Base-by-base conservation (phyloP, 2,113 vertebrate genomes). In the Mirza zaza region DNA sequence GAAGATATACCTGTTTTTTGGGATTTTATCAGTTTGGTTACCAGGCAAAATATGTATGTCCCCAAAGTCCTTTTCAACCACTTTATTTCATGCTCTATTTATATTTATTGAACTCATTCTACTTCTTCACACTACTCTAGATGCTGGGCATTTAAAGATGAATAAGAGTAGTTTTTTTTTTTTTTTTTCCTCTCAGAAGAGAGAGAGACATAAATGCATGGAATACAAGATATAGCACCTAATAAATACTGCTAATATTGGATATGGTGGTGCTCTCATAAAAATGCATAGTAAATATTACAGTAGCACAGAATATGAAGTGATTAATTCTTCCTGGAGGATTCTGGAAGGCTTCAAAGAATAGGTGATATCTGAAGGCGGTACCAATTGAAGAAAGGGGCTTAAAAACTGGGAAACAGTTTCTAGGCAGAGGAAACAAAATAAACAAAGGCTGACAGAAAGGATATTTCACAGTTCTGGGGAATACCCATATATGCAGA, bases 81-180 rank as follows among this genome's bases (percentile, higher is more conserved):
- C 36, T 76, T 95, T 94, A 86, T 95, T 92, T 94, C 36, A 75
- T 91, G 52, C 34, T 95, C 29, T 95, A 5, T 76, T 92, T 94
- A 65, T 90, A 88, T 91, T 95, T 96, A 86, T 75, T 94, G 39
- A 85, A 94, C 14, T 77, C 61, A 82, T 88, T 71, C 39, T 90
- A 27, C 23, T 76, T 71, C 71, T 94, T 92, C 68, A 55, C 21
- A 67, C 63, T 27, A 12, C 39, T 87, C 6, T 81, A 87, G 42
- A 84, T 67, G 8, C 14, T 83, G 61, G 12, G n/a, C 12, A 67
- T 92, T 96, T 88, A 77, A 96, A 95, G 48, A 73, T 79, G 79
- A 92, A 70, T 83, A 70, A 86, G 52, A 32, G 52, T 4, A 79
- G 5, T 7, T 21, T 57, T 21, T 55, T 2, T 42, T 55, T 2